phyloP scores from a whole-genome alignment of 2,797 vertebrate species.

The Sciaenops ocellatus region DNA sequence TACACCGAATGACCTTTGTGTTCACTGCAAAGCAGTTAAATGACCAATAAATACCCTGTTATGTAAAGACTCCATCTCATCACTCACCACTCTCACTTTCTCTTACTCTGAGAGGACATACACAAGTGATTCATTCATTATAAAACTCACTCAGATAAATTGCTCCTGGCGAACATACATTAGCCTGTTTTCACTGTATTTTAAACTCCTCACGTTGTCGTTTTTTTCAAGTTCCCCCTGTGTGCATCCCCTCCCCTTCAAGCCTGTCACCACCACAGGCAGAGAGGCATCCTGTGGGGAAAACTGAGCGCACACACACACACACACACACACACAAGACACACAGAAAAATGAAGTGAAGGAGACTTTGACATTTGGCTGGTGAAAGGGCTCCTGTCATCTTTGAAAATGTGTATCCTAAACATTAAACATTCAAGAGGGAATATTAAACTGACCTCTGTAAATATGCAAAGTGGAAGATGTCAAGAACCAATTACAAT shows the following conservation, averaged over 20 bases:
- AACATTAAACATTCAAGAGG: slow-evolving; percentile 69
- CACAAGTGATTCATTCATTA: slow-evolving; percentile 27
- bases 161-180: slow-evolving; percentile 30
- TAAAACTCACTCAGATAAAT: slow-evolving; percentile 22
- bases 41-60: background rate
- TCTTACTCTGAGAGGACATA: background rate
- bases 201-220: slow-evolving; percentile 56
- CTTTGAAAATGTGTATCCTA: slow-evolving; percentile 59
- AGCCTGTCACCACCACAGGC: slow-evolving; percentile 71
- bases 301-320: slow-evolving; percentile 42
- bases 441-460: slow-evolving; percentile 69
- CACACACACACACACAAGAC: slow-evolving; percentile 22
- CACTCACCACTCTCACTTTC: slow-evolving; percentile 4
- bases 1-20: background rate
- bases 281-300: slow-evolving; percentile 65
- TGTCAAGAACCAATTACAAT: slow-evolving; percentile 66
- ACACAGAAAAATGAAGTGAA: slow-evolving; percentile 59
- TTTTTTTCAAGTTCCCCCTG: slow-evolving; percentile 56
- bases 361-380: slow-evolving; percentile 74
- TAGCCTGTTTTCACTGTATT: slow-evolving; percentile 38
- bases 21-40: slow-evolving; percentile 8
- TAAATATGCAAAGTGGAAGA: slow-evolving; percentile 63
- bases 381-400: slow-evolving; percentile 49
- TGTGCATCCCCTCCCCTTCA: slow-evolving; percentile 57
- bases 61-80: background rate